phyloP scores from a whole-genome alignment of 2,797 vertebrate species.

The Megalops cyprinoides region DNA sequence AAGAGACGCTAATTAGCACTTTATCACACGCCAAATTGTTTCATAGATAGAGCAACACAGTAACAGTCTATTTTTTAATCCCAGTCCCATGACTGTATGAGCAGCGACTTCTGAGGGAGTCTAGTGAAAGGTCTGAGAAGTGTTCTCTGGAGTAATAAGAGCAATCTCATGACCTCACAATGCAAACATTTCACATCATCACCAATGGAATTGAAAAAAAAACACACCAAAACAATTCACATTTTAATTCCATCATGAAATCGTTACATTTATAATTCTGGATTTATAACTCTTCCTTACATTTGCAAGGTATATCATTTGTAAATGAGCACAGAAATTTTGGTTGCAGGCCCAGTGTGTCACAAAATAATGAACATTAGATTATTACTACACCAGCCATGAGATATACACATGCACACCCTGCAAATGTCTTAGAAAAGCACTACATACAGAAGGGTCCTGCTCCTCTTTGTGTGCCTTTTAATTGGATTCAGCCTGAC shows the following conservation, averaged over 20 bases:
- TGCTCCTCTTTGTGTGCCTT: neutral
- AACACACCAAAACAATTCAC: constrained; percentile 9
- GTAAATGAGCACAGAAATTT: neutral
- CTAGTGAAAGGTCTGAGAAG: constrained; percentile 35
- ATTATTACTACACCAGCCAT: neutral
- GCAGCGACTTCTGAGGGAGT: constrained; percentile 28
- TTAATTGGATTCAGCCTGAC: neutral
- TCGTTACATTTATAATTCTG: neutral
- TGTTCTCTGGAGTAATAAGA: constrained; percentile 43
- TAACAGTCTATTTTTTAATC: constrained; percentile 69
- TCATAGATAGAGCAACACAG: constrained; percentile 60
- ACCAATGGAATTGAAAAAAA: constrained; percentile 22
- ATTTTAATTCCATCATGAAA: constrained; percentile 1
- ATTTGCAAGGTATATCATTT: neutral
- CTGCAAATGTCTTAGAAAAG: neutral
- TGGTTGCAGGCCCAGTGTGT: neutral
- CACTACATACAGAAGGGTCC: neutral
- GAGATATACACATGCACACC: neutral
- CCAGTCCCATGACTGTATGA: constrained; percentile 20
- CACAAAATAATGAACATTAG: neutral
- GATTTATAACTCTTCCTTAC: constrained; percentile 22
- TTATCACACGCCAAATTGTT: constrained; percentile 77
- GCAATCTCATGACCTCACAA: constrained; percentile 36
- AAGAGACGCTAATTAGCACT: constrained; percentile 81
- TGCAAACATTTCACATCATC: constrained; percentile 34